Percentiles rank a stretch among this genome's conserved stretches.
Conservation (phyloP, 2,113 vertebrate species). For the Craseonycteris thonglongyai region DNA sequence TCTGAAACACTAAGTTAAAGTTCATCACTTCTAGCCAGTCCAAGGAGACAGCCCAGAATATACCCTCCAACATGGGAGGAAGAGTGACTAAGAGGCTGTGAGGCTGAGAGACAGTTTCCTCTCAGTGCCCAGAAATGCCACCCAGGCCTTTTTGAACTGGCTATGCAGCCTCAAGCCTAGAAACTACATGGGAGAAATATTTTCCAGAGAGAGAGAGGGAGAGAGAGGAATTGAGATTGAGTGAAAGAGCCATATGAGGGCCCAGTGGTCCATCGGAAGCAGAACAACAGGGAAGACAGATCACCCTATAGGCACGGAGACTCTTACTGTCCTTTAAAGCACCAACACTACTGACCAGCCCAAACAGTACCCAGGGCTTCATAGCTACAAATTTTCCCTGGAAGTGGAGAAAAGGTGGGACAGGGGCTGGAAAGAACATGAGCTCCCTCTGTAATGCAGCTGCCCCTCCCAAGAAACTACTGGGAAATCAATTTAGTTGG, state of each 20-base stretch:
- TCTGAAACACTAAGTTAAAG: background rate
- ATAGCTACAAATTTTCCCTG: background rate
- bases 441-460: background rate
- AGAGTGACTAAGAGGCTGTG: background rate
- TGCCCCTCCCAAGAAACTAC: background rate
- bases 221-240: background rate
- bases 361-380: too few relatives aligned
- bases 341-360: background rate
- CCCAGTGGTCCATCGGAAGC: background rate
- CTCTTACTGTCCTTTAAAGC: background rate
- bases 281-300: background rate
- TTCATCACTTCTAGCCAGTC: background rate
- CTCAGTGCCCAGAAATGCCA: background rate
- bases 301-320: background rate
- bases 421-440: background rate
- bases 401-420: background rate
- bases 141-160: background rate
- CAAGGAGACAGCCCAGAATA: background rate
- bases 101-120: background rate
- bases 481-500: background rate
- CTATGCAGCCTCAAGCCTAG: background rate
- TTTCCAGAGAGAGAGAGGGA: background rate
- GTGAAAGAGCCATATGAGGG: rapidly evolving
- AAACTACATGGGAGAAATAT: background rate
- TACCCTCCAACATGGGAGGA: background rate